A percentile compares a stretch with the other conserved stretches of the same genome.
Evolutionary conservation across 2,113 vertebrate species (phyloP).

Genomic region (Prietella phreatophila): DNA sequence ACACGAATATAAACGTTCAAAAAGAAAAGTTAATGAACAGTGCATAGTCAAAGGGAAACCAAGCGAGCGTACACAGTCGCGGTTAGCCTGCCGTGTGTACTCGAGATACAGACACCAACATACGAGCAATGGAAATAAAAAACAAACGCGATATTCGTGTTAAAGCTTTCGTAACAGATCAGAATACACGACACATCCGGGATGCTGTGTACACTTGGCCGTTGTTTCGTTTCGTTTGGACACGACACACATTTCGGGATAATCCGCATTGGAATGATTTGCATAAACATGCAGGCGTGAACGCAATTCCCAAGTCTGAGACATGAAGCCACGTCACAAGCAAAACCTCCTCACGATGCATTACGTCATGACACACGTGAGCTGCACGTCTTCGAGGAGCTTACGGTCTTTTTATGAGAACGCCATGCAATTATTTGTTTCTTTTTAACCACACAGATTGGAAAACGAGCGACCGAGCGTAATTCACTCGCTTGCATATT

Average conservation of each 20-base stretch:
- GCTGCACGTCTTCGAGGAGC: background rate
- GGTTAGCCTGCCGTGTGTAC: background rate
- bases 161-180: background rate
- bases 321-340: background rate
- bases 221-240: background rate
- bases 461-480: background rate
- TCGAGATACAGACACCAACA: background rate
- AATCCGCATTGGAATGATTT: background rate
- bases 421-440: too few relatives aligned
- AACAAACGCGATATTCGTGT: too few relatives aligned
- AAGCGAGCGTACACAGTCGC: background rate
- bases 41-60: background rate
- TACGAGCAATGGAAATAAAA: background rate
- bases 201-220: background rate
- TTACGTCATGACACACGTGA: background rate
- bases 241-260: too few relatives aligned
- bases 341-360: background rate
- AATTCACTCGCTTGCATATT: background rate
- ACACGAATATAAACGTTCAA: conserved; percentile 1
- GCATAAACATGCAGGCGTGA: conserved; percentile 2
- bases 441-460: background rate
- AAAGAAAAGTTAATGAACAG: background rate
- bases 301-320: background rate
- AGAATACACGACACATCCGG: background rate
- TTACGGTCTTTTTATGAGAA: background rate